phyloP scores from a whole-genome alignment of 2,888 invertebrate species.

The Hirtodrosophila confusa region DNA sequence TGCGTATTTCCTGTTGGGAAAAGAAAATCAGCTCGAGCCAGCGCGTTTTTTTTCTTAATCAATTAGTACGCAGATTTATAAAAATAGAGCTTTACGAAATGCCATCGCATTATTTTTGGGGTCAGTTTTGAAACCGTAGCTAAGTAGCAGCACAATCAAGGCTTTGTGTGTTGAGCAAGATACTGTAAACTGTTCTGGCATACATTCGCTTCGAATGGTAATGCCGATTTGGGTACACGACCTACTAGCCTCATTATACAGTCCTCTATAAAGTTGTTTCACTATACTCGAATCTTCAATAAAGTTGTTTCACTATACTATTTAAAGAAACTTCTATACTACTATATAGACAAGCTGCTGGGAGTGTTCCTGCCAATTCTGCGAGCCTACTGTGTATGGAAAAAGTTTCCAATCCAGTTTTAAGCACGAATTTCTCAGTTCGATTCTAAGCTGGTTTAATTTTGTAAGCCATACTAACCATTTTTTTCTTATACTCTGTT shows the following conservation, averaged over 20 bases:
- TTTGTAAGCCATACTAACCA: too few species aligned
- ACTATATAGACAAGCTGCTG: too few species aligned
- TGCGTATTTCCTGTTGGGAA: slow-evolving; percentile 80
- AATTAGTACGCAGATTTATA: slow-evolving; percentile 66
- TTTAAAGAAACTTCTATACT: too few species aligned
- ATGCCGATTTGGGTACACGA: slow-evolving; percentile 38
- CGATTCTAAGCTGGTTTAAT: too few species aligned
- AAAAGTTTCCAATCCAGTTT: too few species aligned
- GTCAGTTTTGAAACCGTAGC: slow-evolving; percentile 72
- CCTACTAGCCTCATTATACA: slow-evolving; percentile 53
- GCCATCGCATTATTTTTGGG: slow-evolving; percentile 45
- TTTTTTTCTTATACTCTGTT: too few species aligned
- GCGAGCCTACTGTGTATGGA: too few species aligned
- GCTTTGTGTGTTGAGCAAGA: slow-evolving; percentile 44
- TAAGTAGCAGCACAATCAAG: slow-evolving; percentile 48
- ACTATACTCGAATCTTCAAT: neutral
- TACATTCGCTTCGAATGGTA: slow-evolving; percentile 6
- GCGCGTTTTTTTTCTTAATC: slow-evolving; percentile 17
- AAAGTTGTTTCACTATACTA: too few species aligned
- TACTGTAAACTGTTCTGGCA: slow-evolving; percentile 10
- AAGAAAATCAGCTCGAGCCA: slow-evolving; percentile 30
- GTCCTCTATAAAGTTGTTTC: slow-evolving; percentile 9
- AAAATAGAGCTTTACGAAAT: slow-evolving; percentile 68
- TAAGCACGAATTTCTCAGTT: too few species aligned
- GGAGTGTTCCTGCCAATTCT: too few species aligned